Percentiles rank a stretch among this genome's conserved stretches.
Evolutionary conservation across 92 coral and sea anemone species (phyloP).

Genomic region (Epizoanthus illoricatus): DNA sequence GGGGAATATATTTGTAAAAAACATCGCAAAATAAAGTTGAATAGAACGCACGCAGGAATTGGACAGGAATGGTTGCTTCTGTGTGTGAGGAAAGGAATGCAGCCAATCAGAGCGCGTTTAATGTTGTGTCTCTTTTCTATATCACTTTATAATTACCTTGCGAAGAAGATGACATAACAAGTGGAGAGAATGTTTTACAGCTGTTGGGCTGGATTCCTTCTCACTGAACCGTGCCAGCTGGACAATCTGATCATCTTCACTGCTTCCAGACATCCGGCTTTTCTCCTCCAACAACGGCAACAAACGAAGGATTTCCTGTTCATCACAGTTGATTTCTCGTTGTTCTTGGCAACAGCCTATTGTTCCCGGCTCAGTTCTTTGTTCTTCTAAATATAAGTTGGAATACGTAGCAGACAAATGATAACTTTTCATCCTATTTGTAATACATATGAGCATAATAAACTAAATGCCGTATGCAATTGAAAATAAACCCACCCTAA

Average conservation of each 20-base stretch:
- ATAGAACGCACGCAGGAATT: too few species aligned
- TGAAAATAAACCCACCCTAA: too few species aligned
- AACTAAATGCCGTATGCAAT: too few species aligned
- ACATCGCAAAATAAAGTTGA: too few species aligned
- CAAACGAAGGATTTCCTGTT: slow-evolving; percentile 1
- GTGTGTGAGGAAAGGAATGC: too few species aligned
- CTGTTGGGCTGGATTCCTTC: background rate
- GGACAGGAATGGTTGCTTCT: too few species aligned
- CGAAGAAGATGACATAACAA: background rate
- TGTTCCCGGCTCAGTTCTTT: too few species aligned
- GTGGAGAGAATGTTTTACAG: slow-evolving; percentile 9
- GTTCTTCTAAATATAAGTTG: background rate
- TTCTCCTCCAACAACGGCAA: background rate
- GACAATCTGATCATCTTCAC: slow-evolving; percentile 8
- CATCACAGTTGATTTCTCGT: background rate
- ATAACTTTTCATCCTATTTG: background rate
- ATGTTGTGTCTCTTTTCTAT: background rate
- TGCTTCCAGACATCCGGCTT: slow-evolving; percentile 5
- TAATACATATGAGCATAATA: background rate
- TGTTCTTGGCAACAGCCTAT: background rate
- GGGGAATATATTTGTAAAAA: too few species aligned
- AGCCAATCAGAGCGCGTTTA: too few species aligned
- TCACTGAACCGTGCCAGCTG: slow-evolving; percentile 18
- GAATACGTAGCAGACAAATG: background rate
- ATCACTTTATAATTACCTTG: slow-evolving; percentile 7